Evolutionary conservation across 2,888 invertebrate species (phyloP).

Genomic region (Pristionchus fissidentatus): DNA sequence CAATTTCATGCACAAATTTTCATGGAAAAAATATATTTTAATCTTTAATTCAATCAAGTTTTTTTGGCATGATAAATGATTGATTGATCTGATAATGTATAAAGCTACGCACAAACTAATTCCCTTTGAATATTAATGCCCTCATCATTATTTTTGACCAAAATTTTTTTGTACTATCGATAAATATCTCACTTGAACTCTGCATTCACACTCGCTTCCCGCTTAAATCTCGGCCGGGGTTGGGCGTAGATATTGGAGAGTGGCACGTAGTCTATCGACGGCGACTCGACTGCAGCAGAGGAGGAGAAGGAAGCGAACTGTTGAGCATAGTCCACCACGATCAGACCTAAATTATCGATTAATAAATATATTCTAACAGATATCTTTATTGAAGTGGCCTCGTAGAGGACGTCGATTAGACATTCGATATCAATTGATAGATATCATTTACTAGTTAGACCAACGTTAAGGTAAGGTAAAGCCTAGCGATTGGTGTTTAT

Average conservation of each 20-base stretch:
- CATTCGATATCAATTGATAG: no score
- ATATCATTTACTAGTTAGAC: no score
- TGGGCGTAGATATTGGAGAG: slow-evolving; percentile 33
- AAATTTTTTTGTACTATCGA: slow-evolving; percentile 6
- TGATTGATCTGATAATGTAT: no score
- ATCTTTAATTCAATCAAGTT: no score
- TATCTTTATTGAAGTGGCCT: neutral
- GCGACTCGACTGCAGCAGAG: neutral
- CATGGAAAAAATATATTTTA: no score
- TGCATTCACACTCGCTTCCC: slow-evolving; percentile 2
- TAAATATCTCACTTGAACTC: slow-evolving; percentile 43
- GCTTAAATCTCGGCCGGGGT: slow-evolving; percentile 19
- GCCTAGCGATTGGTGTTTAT: no score
- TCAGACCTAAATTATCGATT: slow-evolving; percentile 49
- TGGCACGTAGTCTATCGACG: slow-evolving; percentile 42
- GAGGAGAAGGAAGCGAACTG: slow-evolving; percentile 54
- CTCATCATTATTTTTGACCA: neutral
- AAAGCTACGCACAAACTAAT: no score
- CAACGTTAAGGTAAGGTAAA: no score
- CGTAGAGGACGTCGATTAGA: no score
- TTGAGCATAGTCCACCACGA: slow-evolving; percentile 57
- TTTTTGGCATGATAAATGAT: no score
- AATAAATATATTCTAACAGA: no score
- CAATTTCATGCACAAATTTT: no score
- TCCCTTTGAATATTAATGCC: neutral